These are phyloP conservation scores for Cantharis lateralis DNA, from an alignment of 2,888 invertebrate species.

Conservation along the genomic window DNA sequence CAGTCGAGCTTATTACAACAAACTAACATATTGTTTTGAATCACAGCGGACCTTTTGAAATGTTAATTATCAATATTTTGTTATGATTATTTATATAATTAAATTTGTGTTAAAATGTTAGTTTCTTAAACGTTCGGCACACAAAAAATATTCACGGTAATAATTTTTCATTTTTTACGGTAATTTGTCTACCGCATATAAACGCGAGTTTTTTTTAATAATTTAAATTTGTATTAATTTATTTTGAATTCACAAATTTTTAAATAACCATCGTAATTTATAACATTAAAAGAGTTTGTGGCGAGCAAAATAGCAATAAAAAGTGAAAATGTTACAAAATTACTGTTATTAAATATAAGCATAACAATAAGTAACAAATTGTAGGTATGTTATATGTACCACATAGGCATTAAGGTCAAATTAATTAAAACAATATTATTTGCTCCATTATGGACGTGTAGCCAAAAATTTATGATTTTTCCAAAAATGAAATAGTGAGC, in stretches of 20 bases:
- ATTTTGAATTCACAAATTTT: not conserved
- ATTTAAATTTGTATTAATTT: not conserved
- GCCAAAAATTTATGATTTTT: not conserved
- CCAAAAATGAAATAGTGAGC: not conserved
- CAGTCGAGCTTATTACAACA: constrained; percentile 50
- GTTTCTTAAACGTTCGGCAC: not conserved
- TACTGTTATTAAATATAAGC: constrained; percentile 33
- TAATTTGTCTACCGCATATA: not conserved
- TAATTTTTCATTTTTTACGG: not conserved
- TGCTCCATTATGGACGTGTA: constrained; percentile 3
- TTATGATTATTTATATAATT: constrained; percentile 48
- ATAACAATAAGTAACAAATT: constrained; percentile 31
- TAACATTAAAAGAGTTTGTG: not conserved
- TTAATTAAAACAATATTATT: constrained; percentile 26
- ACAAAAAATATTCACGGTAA: not conserved
- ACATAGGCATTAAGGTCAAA: constrained; percentile 30
- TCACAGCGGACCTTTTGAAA: constrained; percentile 49
- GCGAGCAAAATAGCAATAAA: constrained; percentile 6
- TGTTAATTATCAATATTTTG: constrained; percentile 45
- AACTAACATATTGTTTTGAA: constrained; percentile 57
- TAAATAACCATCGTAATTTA: not conserved
- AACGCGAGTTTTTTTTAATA: not conserved
- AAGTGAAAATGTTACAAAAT: constrained; percentile 13
- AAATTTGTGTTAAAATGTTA: constrained; percentile 12
- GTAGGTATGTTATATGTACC: constrained; percentile 8